A percentile compares a stretch with the other conserved stretches of the same genome.
phyloP scores from a whole-genome alignment of 2,888 invertebrate species.

The Iphiclides podalirius region DNA sequence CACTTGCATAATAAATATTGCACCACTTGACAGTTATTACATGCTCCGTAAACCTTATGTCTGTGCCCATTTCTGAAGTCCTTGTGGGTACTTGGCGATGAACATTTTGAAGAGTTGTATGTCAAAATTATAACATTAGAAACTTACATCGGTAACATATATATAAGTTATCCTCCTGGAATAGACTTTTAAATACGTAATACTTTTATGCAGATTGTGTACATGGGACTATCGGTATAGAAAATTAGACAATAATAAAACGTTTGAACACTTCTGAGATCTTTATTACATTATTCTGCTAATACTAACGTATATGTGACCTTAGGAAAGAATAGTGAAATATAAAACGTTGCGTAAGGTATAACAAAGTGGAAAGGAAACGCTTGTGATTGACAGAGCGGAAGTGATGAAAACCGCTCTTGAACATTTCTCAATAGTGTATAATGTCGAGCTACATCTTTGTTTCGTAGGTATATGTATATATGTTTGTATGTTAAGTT shows the following conservation, averaged over 20 bases:
- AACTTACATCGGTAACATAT: too few relatives aligned
- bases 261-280: too few relatives aligned
- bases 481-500: too few relatives aligned
- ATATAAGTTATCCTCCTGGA: too few relatives aligned
- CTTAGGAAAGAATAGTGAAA: neutral
- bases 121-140: neutral
- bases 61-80: constrained; percentile 14
- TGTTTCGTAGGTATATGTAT: constrained; percentile 13
- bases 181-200: too few relatives aligned
- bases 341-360: constrained; percentile 12
- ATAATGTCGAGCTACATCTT: constrained; percentile 1
- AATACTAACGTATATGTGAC: too few relatives aligned
- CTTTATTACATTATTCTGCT: too few relatives aligned
- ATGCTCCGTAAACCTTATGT: constrained; percentile 15
- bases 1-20: constrained; percentile 17
- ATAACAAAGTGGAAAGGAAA: constrained; percentile 20
- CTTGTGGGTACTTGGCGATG: constrained; percentile 13
- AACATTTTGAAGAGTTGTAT: neutral
- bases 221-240: too few relatives aligned
- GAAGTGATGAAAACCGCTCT: constrained; percentile 19
- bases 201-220: too few relatives aligned
- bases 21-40: constrained; percentile 20
- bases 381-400: constrained; percentile 19
- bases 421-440: constrained; percentile 11
- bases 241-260: too few relatives aligned